These are phyloP conservation scores for Eulithis testata DNA, from an alignment of 2,888 invertebrate species.

Conservation along the genomic window DNA sequence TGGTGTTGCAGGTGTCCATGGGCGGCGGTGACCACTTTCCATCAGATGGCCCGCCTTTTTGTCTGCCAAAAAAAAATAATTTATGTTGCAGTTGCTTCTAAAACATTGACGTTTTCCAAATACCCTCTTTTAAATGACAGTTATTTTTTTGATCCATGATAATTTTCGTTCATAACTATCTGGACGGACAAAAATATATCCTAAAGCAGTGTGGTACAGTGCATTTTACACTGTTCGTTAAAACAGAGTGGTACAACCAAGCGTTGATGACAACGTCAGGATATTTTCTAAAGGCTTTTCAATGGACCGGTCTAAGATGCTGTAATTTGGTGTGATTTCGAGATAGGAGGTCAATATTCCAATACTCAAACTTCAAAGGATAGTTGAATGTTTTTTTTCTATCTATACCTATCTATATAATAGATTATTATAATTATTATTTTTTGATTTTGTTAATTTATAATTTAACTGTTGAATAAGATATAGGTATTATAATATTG, in stretches of 20 bases:
- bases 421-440: no score
- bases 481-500: no score
- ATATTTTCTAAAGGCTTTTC: constrained; percentile 30
- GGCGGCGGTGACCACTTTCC: no score
- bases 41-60: no score
- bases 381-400: not conserved
- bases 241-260: not conserved
- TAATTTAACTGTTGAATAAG: no score
- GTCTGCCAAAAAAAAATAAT: no score
- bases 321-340: constrained; percentile 24
- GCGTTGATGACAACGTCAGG: constrained; percentile 32
- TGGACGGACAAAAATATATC: constrained; percentile 8
- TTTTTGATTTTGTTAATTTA: no score
- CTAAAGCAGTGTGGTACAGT: constrained; percentile 3
- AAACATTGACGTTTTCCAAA: not conserved
- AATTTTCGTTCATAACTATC: not conserved
- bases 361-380: not conserved
- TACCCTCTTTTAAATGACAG: not conserved
- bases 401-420: no score
- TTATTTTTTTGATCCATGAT: not conserved
- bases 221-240: not conserved
- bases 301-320: constrained; percentile 30
- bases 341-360: constrained; percentile 15
- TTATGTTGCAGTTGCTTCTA: no score
- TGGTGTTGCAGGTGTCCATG: no score